A percentile compares a stretch with the other conserved stretches of the same genome.
Evolutionary conservation across 2,888 invertebrate genomes (phyloP).

Genomic region (Galeopsomyia nigrocyanea): DNA sequence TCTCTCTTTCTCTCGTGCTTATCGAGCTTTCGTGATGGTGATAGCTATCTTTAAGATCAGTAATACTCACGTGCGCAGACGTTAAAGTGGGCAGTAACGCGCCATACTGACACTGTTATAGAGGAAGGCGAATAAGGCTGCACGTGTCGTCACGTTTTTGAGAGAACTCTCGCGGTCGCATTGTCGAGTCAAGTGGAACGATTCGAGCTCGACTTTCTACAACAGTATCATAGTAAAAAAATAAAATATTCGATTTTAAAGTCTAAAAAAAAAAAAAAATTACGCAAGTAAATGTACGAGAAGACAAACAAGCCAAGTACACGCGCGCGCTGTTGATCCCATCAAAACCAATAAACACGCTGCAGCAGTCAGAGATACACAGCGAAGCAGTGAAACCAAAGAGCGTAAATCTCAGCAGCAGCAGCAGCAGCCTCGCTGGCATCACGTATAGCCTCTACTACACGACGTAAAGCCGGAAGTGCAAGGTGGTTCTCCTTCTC

Average conservation of each 20-base stretch:
- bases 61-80: constrained; percentile 51
- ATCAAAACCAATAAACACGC: no score
- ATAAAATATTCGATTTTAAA: no score
- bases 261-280: no score
- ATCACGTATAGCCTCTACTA: background rate
- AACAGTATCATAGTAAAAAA: no score
- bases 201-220: no score
- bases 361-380: no score
- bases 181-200: no score
- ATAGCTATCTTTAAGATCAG: constrained; percentile 63
- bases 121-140: constrained; percentile 40
- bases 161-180: background rate
- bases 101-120: constrained; percentile 49
- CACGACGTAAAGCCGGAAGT: constrained; percentile 51
- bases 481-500: constrained; percentile 48
- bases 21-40: constrained; percentile 56
- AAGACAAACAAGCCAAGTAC: no score
- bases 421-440: background rate
- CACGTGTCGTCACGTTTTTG: constrained; percentile 6
- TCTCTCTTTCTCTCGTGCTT: no score
- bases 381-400: background rate
- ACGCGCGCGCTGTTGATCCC: no score
- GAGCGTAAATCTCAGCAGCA: background rate
- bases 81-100: constrained; percentile 28
- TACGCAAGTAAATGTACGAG: no score